Conservation (phyloP, 2,888 invertebrate species). For the Platycheirus rosarum region DNA sequence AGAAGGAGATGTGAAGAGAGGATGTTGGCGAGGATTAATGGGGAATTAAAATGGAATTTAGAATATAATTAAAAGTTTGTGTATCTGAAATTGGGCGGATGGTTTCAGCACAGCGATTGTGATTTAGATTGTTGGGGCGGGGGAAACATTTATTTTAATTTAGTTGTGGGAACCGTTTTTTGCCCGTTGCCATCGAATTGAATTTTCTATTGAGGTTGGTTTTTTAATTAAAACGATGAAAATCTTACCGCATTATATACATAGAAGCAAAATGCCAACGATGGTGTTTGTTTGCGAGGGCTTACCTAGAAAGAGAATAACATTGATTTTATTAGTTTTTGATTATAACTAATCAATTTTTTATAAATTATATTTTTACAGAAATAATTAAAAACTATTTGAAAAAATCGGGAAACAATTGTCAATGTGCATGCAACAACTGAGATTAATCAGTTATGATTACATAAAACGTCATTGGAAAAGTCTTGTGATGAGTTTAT, state of each 20-base stretch:
- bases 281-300: background rate
- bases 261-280: too few species aligned
- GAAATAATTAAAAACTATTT: background rate
- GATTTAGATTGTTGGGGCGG: background rate
- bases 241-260: background rate
- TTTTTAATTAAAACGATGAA: background rate
- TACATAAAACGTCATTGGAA: too few species aligned
- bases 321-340: background rate
- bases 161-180: background rate
- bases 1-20: background rate
- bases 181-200: background rate
- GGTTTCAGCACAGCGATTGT: constrained; percentile 13
- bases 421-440: too few species aligned
- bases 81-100: constrained; percentile 7
- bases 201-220: background rate
- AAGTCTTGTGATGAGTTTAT: too few species aligned
- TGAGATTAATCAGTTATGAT: too few species aligned
- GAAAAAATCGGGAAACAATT: too few species aligned
- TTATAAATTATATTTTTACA: background rate
- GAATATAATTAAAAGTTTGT: constrained; percentile 57
- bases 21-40: constrained; percentile 2
- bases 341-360: background rate
- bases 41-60: constrained; percentile 30
- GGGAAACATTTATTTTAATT: constrained; percentile 6
- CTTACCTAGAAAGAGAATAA: constrained; percentile 3